Evolutionary conservation across 2,113 vertebrate species (phyloP).

Genomic region (Podocnemis expansa): DNA sequence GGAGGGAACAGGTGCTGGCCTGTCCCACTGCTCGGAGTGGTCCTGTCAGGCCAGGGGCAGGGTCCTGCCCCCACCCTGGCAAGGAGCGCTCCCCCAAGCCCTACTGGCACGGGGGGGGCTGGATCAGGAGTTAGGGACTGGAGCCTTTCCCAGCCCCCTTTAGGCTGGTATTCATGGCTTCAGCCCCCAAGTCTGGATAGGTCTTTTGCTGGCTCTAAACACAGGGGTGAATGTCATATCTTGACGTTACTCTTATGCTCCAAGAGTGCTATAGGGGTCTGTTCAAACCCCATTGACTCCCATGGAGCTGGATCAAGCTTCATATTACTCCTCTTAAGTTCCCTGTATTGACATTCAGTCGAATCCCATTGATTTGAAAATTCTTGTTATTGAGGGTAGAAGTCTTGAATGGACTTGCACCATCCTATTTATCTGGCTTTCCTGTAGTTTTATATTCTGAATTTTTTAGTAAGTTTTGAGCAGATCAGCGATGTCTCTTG

Average conservation of each 20-base stretch:
- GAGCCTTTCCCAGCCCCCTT: too few relatives aligned
- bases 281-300: not conserved
- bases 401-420: not conserved
- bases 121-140: too few relatives aligned
- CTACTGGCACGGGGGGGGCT: too few relatives aligned
- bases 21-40: too few relatives aligned
- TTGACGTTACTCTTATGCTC: not conserved
- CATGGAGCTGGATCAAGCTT: not conserved
- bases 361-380: not conserved
- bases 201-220: not conserved
- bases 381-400: not conserved
- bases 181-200: too few relatives aligned
- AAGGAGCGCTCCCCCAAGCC: too few relatives aligned
- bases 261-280: not conserved
- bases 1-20: too few relatives aligned
- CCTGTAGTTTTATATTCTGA: not conserved
- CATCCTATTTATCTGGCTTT: not conserved
- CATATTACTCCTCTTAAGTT: not conserved
- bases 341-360: not conserved
- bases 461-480: not conserved
- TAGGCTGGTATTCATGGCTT: too few relatives aligned
- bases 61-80: too few relatives aligned
- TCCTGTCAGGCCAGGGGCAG: too few relatives aligned
- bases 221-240: not conserved
- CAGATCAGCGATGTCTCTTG: too few relatives aligned